phyloP scores from a whole-genome alignment of 2,888 invertebrate species.

The Morpho deidamia region DNA sequence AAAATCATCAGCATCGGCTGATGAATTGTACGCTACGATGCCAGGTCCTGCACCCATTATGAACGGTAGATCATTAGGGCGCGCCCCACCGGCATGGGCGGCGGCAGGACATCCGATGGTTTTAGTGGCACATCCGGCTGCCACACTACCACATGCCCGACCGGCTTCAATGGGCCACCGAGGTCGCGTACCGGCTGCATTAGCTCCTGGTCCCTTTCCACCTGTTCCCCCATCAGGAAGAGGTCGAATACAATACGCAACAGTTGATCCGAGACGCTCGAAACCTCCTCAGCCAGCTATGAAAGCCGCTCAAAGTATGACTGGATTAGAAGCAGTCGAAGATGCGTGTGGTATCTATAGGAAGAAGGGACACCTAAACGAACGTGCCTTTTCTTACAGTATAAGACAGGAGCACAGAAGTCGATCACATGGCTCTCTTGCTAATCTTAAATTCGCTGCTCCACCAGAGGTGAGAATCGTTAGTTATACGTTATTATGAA shows the following conservation, averaged over 20 bases:
- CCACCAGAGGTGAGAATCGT: conserved; percentile 75
- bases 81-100: conserved; percentile 68
- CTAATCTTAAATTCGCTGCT: conserved; percentile 92
- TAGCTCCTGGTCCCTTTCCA: conserved; percentile 64
- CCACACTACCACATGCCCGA: conserved; percentile 64
- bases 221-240: conserved; percentile 56
- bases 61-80: conserved; percentile 64
- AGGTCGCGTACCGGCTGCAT: conserved; percentile 78
- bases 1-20: conserved; percentile 75
- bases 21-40: conserved; percentile 78
- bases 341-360: conserved; percentile 87
- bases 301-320: conserved; percentile 82
- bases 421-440: conserved; percentile 93
- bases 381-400: conserved; percentile 95
- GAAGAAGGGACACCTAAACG: conserved; percentile 94
- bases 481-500: too few relatives aligned
- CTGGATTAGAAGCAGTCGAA: conserved; percentile 81
- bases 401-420: conserved; percentile 96
- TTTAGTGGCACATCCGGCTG: conserved; percentile 66
- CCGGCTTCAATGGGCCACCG: conserved; percentile 77
- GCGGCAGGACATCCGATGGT: conserved; percentile 69
- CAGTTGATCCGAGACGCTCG: conserved; percentile 80
- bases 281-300: conserved; percentile 81
- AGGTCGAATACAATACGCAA: conserved; percentile 78
- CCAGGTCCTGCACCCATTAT: conserved; percentile 68